A percentile compares a stretch with the other conserved stretches of the same genome.
Conservation (phyloP, 2,888 invertebrate genomes). For the Peribatodes rhomboidaria region DNA sequence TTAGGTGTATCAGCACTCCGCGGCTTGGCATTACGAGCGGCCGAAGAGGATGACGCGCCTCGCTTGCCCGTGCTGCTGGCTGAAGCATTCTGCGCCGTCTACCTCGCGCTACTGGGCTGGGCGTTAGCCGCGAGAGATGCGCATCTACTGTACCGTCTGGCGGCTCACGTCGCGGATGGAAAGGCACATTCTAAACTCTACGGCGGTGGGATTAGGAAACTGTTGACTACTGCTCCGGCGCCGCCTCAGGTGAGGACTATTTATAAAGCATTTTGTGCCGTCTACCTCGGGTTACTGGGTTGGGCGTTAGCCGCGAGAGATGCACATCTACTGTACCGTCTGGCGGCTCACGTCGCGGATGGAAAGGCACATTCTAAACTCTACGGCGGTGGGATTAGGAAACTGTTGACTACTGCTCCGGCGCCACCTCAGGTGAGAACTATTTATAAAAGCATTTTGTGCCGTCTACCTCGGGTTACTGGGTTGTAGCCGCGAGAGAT, state of each 20-base stretch:
- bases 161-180: slow-evolving; percentile 93
- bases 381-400: slow-evolving; percentile 96
- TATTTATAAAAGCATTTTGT: slow-evolving; percentile 75
- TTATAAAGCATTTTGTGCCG: slow-evolving; percentile 85
- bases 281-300: slow-evolving; percentile 96
- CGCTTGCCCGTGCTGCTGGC: slow-evolving; percentile 95
- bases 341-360: slow-evolving; percentile 93
- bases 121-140: slow-evolving; percentile 97
- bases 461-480: slow-evolving; percentile 97
- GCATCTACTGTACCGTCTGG: slow-evolving; percentile 94
- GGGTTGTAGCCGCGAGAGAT: slow-evolving; percentile 97
- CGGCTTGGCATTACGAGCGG: slow-evolving; percentile 95
- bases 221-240: slow-evolving; percentile 92
- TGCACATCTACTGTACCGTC: slow-evolving; percentile 95
- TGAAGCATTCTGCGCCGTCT: slow-evolving; percentile 97
- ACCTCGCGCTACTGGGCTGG: slow-evolving; percentile 96
- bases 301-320: slow-evolving; percentile 98
- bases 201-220: slow-evolving; percentile 95
- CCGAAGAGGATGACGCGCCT: slow-evolving; percentile 97
- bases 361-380: slow-evolving; percentile 93
- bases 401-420: slow-evolving; percentile 93
- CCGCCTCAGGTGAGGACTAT: slow-evolving; percentile 66
- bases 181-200: slow-evolving; percentile 94
- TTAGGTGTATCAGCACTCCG: slow-evolving; percentile 95
- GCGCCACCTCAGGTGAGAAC: slow-evolving; percentile 70